Evolutionary conservation across 2,888 invertebrate genomes (phyloP), one percentile per base, ranked within the genome.

Genomic region (Amphipoea lucens): DNA sequence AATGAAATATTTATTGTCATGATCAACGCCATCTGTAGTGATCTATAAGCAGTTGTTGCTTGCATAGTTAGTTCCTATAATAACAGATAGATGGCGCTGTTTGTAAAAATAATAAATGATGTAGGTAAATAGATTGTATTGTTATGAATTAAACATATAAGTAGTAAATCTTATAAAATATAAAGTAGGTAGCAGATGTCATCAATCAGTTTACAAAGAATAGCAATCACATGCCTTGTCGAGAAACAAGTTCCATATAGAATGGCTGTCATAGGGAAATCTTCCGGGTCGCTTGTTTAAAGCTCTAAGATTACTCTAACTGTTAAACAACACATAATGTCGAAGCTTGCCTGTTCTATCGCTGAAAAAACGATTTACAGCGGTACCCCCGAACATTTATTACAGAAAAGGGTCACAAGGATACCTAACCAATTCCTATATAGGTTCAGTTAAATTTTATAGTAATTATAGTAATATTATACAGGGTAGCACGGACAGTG

Each of bases 21-120:
- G n/a, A 57, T 40, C 71, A 71, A 60, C 40, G 71, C 71, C 60
- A 71, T 20, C 71, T 71, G 57, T 60, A 57, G n/a, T 71, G 17
- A 71, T 71, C n/a, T 42, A 40, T 3, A 60, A 60, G 40, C n/a
- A 60, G 40, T 6, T 20, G 17, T 40, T 71, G 54, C 11, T 57
- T 71, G 17, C n/a, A 12, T 42, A 42, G 40, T n/a, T 71, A 60
- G 57, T 71, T 40, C n/a, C 0, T 7, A 6, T 4, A 20, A 11
- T 42, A 71, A 60, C n/a, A n/a, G 11, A 57, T 20, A 71, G 71
- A 42, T 71, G 9, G 6, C 71, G 71, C n/a, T 71, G 60, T 71
- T 57, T 6, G 11, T 12, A 71, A 71, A 6, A n/a, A 42, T n/a
- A 20, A n/a, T 4, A 17, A 40, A 57, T 71, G 1, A 6, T 57